These are phyloP conservation scores for Tricholauxania praeusta DNA, from an alignment of 2,888 invertebrate species.

Conservation along the genomic window DNA sequence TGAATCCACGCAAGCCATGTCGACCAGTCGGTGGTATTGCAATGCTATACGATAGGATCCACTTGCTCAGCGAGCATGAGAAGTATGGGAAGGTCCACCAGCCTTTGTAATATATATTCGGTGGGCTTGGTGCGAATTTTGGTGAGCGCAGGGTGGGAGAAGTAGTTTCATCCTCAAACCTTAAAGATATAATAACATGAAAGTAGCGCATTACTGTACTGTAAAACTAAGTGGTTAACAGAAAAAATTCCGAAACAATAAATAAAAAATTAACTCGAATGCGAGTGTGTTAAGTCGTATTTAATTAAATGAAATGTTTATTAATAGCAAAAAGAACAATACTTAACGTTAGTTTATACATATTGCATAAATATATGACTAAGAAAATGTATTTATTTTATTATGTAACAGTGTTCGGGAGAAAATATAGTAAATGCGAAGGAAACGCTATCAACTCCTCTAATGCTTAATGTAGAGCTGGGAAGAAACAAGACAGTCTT, in stretches of 20 bases:
- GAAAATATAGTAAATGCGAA: no score
- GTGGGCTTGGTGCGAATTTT: slow-evolving; percentile 75
- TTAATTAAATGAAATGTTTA: no score
- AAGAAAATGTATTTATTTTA: no score
- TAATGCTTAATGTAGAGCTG: background rate
- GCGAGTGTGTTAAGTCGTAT: no score
- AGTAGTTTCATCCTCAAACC: slow-evolving; percentile 74
- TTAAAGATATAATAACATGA: slow-evolving; percentile 48
- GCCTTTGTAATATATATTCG: slow-evolving; percentile 75
- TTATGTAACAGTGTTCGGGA: no score
- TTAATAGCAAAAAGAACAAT: no score
- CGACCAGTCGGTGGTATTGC: slow-evolving; percentile 71
- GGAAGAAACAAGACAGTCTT: background rate
- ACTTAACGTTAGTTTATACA: no score
- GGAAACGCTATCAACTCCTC: no score
- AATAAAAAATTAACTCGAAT: background rate
- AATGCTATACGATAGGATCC: slow-evolving; percentile 89
- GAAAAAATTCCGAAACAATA: background rate
- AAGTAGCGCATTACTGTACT: background rate
- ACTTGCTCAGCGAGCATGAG: slow-evolving; percentile 81
- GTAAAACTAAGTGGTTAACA: slow-evolving; percentile 5
- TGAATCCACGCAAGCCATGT: slow-evolving; percentile 72
- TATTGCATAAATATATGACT: no score
- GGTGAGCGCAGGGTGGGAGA: slow-evolving; percentile 72
- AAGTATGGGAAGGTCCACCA: slow-evolving; percentile 94